phyloP scores from a whole-genome alignment of 2,113 vertebrate genomes.

The Scalopus aquaticus region DNA sequence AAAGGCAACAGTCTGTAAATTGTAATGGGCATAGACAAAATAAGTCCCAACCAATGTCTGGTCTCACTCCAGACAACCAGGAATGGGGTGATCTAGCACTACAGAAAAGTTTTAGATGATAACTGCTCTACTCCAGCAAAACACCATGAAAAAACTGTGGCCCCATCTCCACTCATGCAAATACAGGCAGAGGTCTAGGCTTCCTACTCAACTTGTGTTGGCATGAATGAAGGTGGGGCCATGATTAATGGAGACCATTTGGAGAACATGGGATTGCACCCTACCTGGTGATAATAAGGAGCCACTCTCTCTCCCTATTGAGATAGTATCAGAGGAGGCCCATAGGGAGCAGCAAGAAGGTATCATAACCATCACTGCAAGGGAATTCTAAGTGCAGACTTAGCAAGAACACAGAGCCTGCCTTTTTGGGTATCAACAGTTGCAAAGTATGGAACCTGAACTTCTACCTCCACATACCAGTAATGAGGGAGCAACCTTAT shows the following conservation, averaged over 20 bases:
- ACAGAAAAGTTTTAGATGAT: background rate
- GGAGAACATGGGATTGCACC: background rate
- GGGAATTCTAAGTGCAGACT: background rate
- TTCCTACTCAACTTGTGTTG: background rate
- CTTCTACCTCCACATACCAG: background rate
- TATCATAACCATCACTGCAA: background rate
- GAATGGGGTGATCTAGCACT: background rate
- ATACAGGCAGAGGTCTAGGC: background rate
- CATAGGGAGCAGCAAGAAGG: background rate
- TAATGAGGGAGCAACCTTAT: background rate
- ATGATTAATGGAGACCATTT: background rate
- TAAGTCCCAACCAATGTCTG: background rate
- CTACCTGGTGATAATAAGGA: background rate
- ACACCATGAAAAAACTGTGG: background rate
- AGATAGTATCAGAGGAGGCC: background rate
- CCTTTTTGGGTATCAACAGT: background rate
- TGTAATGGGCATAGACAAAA: background rate
- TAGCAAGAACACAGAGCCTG: background rate
- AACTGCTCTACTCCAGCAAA: background rate
- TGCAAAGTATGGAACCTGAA: background rate
- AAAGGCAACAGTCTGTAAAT: conserved; percentile 32
- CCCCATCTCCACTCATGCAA: background rate
- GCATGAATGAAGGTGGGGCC: too few species aligned
- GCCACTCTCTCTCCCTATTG: background rate
- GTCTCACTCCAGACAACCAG: background rate